phyloP scores from a whole-genome alignment of 2,888 invertebrate genomes.

The Anoplius nigerrimus region DNA sequence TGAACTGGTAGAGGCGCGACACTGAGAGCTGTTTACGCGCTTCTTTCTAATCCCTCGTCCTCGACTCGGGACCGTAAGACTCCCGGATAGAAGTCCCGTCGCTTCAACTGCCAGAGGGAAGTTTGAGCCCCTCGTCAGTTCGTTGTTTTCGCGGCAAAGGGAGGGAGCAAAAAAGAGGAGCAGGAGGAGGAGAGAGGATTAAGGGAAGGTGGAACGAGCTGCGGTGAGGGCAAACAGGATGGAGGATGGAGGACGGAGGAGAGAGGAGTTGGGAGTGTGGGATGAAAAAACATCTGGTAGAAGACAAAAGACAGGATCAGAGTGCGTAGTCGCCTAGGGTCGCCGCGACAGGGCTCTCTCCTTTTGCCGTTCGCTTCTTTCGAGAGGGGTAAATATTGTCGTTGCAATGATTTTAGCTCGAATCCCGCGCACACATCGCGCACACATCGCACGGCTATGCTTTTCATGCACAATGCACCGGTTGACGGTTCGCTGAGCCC shows the following conservation, averaged over 20 bases:
- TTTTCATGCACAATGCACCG: conserved; percentile 47
- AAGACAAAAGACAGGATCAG: conserved; percentile 47
- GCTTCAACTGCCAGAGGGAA: conserved; percentile 24
- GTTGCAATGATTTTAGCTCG: conserved; percentile 7
- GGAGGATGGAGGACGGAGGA: not conserved
- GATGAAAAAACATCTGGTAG: conserved; percentile 21
- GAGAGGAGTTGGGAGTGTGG: conserved; percentile 15
- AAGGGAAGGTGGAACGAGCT: not conserved
- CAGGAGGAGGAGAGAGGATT: conserved; percentile 1
- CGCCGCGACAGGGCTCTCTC: conserved; percentile 27
- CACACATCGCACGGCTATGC: conserved; percentile 41
- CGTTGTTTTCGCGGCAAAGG: conserved; percentile 25
- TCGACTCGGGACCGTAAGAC: conserved; percentile 13
- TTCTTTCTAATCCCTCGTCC: conserved; percentile 44
- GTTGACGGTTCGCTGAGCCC: conserved; percentile 10
- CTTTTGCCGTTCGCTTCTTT: conserved; percentile 42
- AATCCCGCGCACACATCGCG: conserved; percentile 14
- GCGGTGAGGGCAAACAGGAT: not conserved
- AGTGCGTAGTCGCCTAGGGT: conserved; percentile 12
- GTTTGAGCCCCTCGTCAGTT: not conserved
- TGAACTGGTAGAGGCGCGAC: conserved; percentile 4
- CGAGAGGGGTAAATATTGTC: conserved; percentile 54
- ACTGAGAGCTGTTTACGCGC: conserved; percentile 27
- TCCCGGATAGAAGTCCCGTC: not conserved
- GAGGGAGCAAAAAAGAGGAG: conserved; percentile 10